A percentile compares a stretch with the other conserved stretches of the same genome.
phyloP scores from a whole-genome alignment of 2,888 invertebrate genomes.

The Metopia argyrocephala region DNA sequence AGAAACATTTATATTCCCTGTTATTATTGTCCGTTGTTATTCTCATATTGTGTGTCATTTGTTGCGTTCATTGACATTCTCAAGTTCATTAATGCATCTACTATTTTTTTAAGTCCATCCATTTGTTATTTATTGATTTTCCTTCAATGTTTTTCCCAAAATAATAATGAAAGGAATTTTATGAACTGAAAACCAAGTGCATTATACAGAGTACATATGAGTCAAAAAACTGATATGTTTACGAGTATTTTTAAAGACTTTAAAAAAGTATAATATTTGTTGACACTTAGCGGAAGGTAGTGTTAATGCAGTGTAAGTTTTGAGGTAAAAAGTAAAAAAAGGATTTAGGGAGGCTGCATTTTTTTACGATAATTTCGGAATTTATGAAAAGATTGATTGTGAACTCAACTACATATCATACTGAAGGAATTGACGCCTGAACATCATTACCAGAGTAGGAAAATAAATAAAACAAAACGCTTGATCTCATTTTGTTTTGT shows the following conservation, averaged over 20 bases:
- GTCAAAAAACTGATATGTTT: too few species aligned
- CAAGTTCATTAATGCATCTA: constrained; percentile 6
- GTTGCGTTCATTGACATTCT: background rate
- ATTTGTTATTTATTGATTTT: constrained; percentile 13
- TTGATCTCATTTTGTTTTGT: too few species aligned
- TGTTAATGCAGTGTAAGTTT: too few species aligned
- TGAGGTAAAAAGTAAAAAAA: too few species aligned
- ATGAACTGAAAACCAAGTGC: background rate
- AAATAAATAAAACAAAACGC: too few species aligned
- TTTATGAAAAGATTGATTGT: too few species aligned
- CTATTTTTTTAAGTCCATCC: background rate
- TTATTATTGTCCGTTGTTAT: background rate
- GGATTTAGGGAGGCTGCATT: too few species aligned
- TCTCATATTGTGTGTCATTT: background rate
- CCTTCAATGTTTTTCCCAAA: constrained; percentile 18
- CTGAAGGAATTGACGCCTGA: too few species aligned
- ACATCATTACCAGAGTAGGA: too few species aligned
- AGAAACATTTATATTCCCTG: too few species aligned
- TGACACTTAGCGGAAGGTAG: background rate
- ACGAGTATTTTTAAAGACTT: background rate
- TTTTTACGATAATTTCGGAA: too few species aligned
- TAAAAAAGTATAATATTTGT: background rate
- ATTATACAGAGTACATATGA: background rate
- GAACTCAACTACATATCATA: too few species aligned
- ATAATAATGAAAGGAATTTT: background rate